Evolutionary conservation across 2,888 invertebrate species (phyloP), one percentile per base, ranked within the genome.

Genomic region (Cactoblastis cactorum): DNA sequence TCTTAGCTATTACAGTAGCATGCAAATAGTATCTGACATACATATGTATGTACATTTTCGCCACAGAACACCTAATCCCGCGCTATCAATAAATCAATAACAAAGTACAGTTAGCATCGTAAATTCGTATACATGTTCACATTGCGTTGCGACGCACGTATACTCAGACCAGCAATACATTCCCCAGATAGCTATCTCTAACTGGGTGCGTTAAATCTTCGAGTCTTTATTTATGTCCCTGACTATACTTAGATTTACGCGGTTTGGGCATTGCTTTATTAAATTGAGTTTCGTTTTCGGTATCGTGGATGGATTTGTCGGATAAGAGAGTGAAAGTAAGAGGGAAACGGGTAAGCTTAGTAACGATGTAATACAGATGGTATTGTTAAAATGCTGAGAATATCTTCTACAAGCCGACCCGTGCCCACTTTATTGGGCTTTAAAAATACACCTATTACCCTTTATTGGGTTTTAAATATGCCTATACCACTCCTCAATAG

Each of bases 121-220:
- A 67, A 71, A 71, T 64, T 64, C 63, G 59, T 57, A 63, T 61
- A 67, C 63, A 60, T 55, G 56, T 51, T 65, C 69, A 73, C 61
- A 70, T 71, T 64, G 63, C 53, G 58, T 49, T 55, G 57, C 59
- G 67, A 68, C 69, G 63, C 65, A 60, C 71, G 68, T 74, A 69
- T 71, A 74, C 69, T 66, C 65, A 56, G 61, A 58, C 48, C 49
- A 65, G 72, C 80, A 74, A 79, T 80, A 78, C 74, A 80, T 80
- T 75, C 62, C 56, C 48, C 63, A 54, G 79, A 78, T 80, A 77
- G 72, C 68, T 67, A 80, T 78, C 78, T 67, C 64, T 64, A 74
- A 73, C 73, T 67, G 64, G 67, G 61, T 58, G 67, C 67, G 71
- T 67, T 80, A 78, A 80, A 80, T 80, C 80, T 75, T 67, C 57